Conservation (phyloP, 2,797 vertebrate species). For the Rhabdomys pumilio region DNA sequence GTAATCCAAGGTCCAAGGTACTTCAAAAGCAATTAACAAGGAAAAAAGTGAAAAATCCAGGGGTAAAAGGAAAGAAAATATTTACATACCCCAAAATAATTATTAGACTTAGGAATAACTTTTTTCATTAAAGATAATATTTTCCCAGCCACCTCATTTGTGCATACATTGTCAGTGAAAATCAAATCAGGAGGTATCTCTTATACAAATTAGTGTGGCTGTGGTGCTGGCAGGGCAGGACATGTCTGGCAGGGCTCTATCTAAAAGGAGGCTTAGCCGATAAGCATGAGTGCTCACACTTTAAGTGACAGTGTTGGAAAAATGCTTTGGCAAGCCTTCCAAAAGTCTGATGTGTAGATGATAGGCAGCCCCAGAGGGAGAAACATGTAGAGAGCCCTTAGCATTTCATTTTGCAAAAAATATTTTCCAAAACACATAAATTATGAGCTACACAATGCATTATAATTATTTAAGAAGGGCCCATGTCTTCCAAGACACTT, state of each 20-base stretch:
- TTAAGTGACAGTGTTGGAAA: slow-evolving; percentile 53
- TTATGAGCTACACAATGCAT: neutral
- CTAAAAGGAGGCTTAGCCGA: slow-evolving; percentile 56
- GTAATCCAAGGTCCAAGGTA: neutral
- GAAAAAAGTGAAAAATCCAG: neutral
- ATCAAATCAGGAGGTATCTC: slow-evolving; percentile 29
- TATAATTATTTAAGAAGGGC: neutral
- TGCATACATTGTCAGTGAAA: slow-evolving; percentile 5
- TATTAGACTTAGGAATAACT: slow-evolving; percentile 17
- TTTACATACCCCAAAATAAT: neutral
- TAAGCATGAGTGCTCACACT: slow-evolving; percentile 71
- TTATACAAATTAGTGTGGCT: slow-evolving; percentile 35
- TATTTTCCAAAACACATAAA: neutral
- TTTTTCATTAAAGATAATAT: slow-evolving; percentile 37
- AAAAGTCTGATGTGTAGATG: neutral
- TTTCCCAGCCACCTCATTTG: neutral
- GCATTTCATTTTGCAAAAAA: neutral
- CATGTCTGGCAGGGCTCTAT: slow-evolving; percentile 71
- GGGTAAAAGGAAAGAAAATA: slow-evolving; percentile 18
- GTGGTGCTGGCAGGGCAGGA: neutral
- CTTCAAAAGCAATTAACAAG: slow-evolving; percentile 6
- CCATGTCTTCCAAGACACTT: neutral
- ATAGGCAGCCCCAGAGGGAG: slow-evolving; percentile 17
- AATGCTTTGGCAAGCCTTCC: slow-evolving; percentile 42
- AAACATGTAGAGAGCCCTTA: neutral